phyloP scores from a whole-genome alignment of 2,797 vertebrate species.

The Leuciscus waleckii region DNA sequence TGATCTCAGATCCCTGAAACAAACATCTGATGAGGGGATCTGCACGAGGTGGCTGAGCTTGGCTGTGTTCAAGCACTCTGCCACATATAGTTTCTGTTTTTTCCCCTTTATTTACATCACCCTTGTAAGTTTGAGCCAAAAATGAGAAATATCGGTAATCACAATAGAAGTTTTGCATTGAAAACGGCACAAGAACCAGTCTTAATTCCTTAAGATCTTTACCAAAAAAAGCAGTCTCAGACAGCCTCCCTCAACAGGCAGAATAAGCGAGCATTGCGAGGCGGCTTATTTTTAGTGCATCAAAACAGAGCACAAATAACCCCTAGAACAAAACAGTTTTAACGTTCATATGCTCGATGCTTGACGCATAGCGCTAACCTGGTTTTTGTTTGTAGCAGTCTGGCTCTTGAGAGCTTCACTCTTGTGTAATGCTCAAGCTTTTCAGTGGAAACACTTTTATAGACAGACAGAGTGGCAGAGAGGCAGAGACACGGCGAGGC shows the following conservation, averaged over 20 bases:
- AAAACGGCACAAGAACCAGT: slow-evolving; percentile 36
- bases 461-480: slow-evolving; percentile 75
- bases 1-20: background rate
- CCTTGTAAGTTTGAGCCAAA: background rate
- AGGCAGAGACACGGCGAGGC: slow-evolving; percentile 67
- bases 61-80: background rate
- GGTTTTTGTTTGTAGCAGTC: slow-evolving; percentile 62
- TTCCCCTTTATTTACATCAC: slow-evolving; percentile 9
- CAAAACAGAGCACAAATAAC: slow-evolving; percentile 68
- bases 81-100: slow-evolving; percentile 1
- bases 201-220: slow-evolving; percentile 59
- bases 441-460: slow-evolving; percentile 69
- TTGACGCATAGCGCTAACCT: slow-evolving; percentile 72
- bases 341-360: slow-evolving; percentile 60
- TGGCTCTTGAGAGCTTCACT: slow-evolving; percentile 59
- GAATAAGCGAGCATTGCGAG: slow-evolving; percentile 61
- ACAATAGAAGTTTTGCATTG: slow-evolving; percentile 47
- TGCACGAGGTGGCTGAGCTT: background rate
- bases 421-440: slow-evolving; percentile 63
- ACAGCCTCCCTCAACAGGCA: slow-evolving; percentile 50
- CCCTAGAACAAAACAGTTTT: slow-evolving; percentile 61
- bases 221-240: slow-evolving; percentile 51
- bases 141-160: slow-evolving; percentile 12
- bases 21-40: background rate
- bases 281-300: slow-evolving; percentile 79